Base-by-base conservation (phyloP, 1,140 invertebrate species). In the Drosophila nigromelanica region DNA sequence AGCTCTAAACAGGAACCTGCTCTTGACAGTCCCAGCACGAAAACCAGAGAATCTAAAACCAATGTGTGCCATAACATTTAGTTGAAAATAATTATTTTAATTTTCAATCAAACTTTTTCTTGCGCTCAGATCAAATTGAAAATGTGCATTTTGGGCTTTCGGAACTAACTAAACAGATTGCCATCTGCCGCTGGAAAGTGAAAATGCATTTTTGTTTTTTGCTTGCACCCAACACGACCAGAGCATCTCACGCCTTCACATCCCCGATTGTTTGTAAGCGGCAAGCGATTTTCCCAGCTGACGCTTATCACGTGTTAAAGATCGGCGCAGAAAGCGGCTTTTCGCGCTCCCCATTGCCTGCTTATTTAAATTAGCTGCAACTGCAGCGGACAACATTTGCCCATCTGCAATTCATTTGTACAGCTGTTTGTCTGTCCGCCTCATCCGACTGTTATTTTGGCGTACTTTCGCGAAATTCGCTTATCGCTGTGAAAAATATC, bases 311-410 rank as follows among this genome's bases (percentile, higher is more conserved):
- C 62, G 83, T 87, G 82, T 83, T 75, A 71, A 68, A 72, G 74
- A 83, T 89, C 83, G 66, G 35, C n/a, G 45, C 48, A 56, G 24
- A 55, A 52, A 76, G 72, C 66, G 66, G 62, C 62, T 66, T 87
- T 89, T 74, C 69, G 64, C 79, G 60, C 73, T 68, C 59, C 37
- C 27, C 5, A 21, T 45, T 52, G 50, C 24, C 60, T 72, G 76
- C 80, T 77, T 83, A 83, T 89, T 89, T 70, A 87, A 89, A 87
- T 87, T 87, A 89, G 83, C 83, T 39, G 58, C 79, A 63, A 78
- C 63, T 76, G 62, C 59, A 71, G 64, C 51, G 56, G 56, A 66
- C 54, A 69, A 71, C 71, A 62, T 62, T 58, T 61, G 78, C 78
- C 78, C 78, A 80, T 63, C 66, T 78, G 82, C 83, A 83, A 79